A percentile compares a stretch with the other conserved stretches of the same genome.
These are phyloP conservation scores for Netelia fuscicornis DNA, from an alignment of 2,888 invertebrate genomes.

Conservation along the genomic window DNA sequence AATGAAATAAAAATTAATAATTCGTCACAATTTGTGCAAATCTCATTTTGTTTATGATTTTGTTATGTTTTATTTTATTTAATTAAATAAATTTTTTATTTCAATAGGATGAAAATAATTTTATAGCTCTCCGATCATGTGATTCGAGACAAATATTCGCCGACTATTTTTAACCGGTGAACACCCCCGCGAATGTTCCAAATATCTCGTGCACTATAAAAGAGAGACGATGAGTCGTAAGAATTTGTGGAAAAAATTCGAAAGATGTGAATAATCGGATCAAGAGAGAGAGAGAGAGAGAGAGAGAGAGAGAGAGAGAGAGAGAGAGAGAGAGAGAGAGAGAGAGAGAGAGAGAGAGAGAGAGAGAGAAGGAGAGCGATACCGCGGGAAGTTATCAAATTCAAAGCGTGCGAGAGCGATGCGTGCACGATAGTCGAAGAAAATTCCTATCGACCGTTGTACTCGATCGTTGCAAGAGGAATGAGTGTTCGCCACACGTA, in stretches of 20 bases:
- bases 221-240: background rate
- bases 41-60: too few species aligned
- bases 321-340: background rate
- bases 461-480: conserved; percentile 37
- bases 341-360: background rate
- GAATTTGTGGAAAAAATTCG: conserved; percentile 10
- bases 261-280: conserved; percentile 30
- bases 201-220: conserved; percentile 4
- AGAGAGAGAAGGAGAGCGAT: background rate
- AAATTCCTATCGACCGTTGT: conserved; percentile 45
- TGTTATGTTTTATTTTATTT: too few species aligned
- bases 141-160: background rate
- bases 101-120: too few species aligned
- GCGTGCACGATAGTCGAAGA: conserved; percentile 32
- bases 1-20: too few species aligned
- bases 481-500: conserved; percentile 19
- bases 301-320: background rate
- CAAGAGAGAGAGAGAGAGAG: background rate
- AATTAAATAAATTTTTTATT: too few species aligned
- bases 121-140: background rate
- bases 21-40: too few species aligned
- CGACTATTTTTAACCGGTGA: conserved; percentile 51
- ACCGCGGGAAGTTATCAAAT: conserved; percentile 15
- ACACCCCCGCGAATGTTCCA: background rate
- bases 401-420: background rate